Base-by-base conservation (phyloP, 1,140 invertebrate genomes). In the Triops cancriformis region DNA sequence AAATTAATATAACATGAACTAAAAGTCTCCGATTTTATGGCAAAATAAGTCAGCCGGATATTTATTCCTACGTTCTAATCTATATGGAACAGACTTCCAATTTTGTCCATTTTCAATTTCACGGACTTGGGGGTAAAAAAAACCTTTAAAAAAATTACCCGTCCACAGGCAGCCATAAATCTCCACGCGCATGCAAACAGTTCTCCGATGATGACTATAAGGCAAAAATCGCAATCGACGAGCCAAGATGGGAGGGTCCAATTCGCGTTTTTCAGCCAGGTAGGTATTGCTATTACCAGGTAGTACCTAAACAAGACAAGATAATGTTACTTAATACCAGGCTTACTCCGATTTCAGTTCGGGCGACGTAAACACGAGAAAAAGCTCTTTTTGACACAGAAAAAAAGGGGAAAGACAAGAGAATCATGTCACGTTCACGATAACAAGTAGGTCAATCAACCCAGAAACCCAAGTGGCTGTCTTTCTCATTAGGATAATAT, bases 171-270 rank as follows among this genome's bases (percentile, higher is more conserved):
- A 96, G 77, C 94, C 94, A 82, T 94, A 93, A 76, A 97, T 85
- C 86, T 97, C 95, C 9, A 96, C 93, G 80, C 95, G 87, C 91
- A 97, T 91, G 85, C 95, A 97, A 26, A 97, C 93, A 0, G 94
- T 97, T 73, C 95, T 87, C 28, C 93, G 91, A 83, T 95, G 92
- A 78, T 91, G 89, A 76, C 93, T 93, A 85, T 92, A 94, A 18
- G 95, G 95, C 82, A 95, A 91, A 84, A 97, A 93, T 73, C 95
- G 90, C 73, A 97, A 89, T 86, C 90, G 92, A 72, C 90, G 92
- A 0, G 94, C 94, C 42, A 96, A 87, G 80, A 96, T 91, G 10
- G 94, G 92, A 6, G 93, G 89, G 82, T 94, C 92, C 80, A 97
- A 86, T 77, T 89, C 85, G 79, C 93, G 91, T 81, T 92, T 89